A percentile compares a stretch with the other conserved stretches of the same genome.
Conservation (phyloP, 2,113 vertebrate species). For the Leiothrix lutea region DNA sequence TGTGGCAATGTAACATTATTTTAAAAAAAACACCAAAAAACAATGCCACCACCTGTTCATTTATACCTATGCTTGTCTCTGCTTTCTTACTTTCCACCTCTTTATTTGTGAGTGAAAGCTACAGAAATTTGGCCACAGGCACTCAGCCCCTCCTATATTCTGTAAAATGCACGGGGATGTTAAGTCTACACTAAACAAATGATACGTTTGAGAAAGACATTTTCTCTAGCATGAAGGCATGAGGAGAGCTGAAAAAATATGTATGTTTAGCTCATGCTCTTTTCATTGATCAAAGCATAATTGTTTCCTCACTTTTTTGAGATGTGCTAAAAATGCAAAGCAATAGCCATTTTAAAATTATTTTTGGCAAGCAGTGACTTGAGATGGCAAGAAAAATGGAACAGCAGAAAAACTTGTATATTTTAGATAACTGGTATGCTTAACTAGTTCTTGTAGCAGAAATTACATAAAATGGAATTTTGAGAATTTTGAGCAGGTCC, state of each 20-base stretch:
- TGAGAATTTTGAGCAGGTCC: conserved; percentile 54
- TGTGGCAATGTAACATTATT: not conserved
- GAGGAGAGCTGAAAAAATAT: not conserved
- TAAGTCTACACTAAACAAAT: not conserved
- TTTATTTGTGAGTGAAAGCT: not conserved
- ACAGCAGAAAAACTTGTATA: not conserved
- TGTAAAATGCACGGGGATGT: not conserved
- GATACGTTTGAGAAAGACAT: not conserved
- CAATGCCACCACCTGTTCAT: not conserved
- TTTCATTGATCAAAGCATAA: not conserved
- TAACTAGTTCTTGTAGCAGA: not conserved
- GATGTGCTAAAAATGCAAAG: not conserved
- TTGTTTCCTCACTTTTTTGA: not conserved
- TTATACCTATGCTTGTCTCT: not conserved
- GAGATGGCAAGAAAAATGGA: not conserved
- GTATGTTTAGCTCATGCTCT: not conserved
- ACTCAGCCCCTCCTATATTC: not conserved
- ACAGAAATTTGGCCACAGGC: not conserved
- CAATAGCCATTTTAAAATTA: not conserved
- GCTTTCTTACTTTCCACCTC: not conserved
- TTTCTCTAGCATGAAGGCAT: not conserved
- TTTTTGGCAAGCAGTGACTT: not conserved
- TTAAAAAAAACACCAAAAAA: not conserved
- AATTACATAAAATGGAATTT: not conserved
- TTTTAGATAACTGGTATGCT: not conserved